Percentiles rank a stretch among this genome's conserved stretches.
Evolutionary conservation across 2,113 vertebrate genomes (phyloP).

Genomic region (Arothron firmamentum): DNA sequence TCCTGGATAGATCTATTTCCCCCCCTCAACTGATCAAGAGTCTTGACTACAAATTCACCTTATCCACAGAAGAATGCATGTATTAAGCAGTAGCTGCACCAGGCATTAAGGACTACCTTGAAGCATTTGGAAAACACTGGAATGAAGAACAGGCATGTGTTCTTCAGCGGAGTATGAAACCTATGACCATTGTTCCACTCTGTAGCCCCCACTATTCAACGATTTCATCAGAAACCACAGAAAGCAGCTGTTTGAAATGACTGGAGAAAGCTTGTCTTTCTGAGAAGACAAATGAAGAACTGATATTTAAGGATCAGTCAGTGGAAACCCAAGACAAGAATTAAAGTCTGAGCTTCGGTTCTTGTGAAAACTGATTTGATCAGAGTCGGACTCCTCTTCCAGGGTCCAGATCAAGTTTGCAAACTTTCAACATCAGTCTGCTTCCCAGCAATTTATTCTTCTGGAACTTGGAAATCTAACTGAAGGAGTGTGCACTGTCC

Average conservation of each 20-base stretch:
- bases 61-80: neutral
- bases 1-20: no score
- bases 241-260: neutral
- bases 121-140: neutral
- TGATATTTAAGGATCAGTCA: neutral
- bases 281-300: constrained; percentile 3
- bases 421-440: no score
- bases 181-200: neutral
- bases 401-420: no score
- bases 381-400: no score
- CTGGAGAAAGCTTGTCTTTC: neutral
- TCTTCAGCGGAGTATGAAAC: neutral
- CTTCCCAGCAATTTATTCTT: no score
- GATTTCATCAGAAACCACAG: neutral
- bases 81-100: neutral
- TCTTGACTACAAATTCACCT: no score
- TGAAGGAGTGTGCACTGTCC: no score
- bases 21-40: no score
- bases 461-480: no score
- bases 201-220: neutral
- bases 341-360: no score
- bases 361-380: no score
- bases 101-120: neutral
- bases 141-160: no score
- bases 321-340: neutral